A percentile compares a stretch with the other conserved stretches of the same genome.
phyloP scores from a whole-genome alignment of 2,113 vertebrate genomes.

The Tretioscincus oriximinensis region DNA sequence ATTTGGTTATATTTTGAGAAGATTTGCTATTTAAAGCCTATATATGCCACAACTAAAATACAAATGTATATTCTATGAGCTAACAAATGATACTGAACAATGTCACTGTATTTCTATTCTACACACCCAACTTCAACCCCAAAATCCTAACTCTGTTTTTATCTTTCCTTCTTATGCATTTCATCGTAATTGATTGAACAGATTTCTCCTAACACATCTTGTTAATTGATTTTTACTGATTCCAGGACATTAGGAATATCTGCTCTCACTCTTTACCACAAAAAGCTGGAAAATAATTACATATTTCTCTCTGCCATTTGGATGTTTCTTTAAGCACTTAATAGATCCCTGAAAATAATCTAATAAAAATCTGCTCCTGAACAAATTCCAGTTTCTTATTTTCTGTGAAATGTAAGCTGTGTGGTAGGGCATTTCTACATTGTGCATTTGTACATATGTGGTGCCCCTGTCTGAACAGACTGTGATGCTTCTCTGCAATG shows the following conservation, averaged over 20 bases:
- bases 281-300: constrained; percentile 7
- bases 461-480: no score
- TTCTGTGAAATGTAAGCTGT: not conserved
- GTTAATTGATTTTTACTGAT: not conserved
- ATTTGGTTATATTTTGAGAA: not conserved
- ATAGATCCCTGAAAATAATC: constrained; percentile 5
- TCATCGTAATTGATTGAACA: no score
- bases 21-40: not conserved
- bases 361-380: constrained; percentile 27
- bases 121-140: not conserved
- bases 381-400: constrained; percentile 10
- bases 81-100: not conserved
- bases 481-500: no score
- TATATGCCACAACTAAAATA: not conserved
- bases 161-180: not conserved
- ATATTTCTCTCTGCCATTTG: not conserved
- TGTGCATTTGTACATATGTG: not conserved
- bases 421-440: not conserved
- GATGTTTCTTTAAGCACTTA: not conserved
- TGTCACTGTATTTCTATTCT: not conserved
- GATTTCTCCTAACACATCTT: not conserved
- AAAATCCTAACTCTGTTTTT: not conserved
- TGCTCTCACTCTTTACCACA: not conserved
- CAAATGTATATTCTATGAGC: not conserved
- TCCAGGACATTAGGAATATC: not conserved